A percentile compares a stretch with the other conserved stretches of the same genome.
These are phyloP conservation scores for Chymomyza amoena DNA, from an alignment of 2,888 invertebrate genomes.

Conservation along the genomic window DNA sequence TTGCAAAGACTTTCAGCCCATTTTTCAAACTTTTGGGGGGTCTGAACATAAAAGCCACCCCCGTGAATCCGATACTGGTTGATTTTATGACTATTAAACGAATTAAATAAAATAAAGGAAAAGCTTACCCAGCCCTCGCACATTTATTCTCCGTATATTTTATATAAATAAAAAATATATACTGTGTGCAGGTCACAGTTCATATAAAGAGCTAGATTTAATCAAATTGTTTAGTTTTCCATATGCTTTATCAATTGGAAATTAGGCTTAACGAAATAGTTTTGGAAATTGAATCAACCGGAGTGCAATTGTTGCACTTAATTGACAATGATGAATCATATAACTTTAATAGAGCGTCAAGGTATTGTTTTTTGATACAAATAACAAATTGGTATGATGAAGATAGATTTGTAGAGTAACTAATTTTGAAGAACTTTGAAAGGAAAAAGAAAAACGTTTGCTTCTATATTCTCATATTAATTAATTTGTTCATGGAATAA, in stretches of 20 bases:
- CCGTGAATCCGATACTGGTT: too few species aligned
- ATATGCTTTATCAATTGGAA: background rate
- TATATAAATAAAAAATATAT: background rate
- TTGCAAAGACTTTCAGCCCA: too few species aligned
- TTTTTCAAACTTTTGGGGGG: too few species aligned
- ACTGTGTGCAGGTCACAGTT: background rate
- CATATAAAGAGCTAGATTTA: background rate
- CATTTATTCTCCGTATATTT: too few species aligned
- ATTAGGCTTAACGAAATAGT: background rate
- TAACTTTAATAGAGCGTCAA: background rate
- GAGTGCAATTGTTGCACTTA: background rate
- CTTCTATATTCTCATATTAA: too few species aligned
- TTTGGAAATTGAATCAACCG: background rate
- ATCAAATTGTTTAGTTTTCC: background rate
- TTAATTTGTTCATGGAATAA: too few species aligned
- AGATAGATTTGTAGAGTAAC: background rate
- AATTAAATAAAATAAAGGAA: too few species aligned
- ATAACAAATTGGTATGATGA: background rate
- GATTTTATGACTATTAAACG: too few species aligned
- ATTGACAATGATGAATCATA: background rate
- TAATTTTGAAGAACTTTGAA: too few species aligned
- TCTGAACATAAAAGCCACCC: too few species aligned
- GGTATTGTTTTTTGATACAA: background rate
- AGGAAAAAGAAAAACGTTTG: too few species aligned
- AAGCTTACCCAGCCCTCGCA: too few species aligned